These are phyloP conservation scores for Aurelia aurita complex sp. Pacific DNA, from an alignment of 30 jellyfish, hydroid and myxozoan species.

Conservation along the genomic window DNA sequence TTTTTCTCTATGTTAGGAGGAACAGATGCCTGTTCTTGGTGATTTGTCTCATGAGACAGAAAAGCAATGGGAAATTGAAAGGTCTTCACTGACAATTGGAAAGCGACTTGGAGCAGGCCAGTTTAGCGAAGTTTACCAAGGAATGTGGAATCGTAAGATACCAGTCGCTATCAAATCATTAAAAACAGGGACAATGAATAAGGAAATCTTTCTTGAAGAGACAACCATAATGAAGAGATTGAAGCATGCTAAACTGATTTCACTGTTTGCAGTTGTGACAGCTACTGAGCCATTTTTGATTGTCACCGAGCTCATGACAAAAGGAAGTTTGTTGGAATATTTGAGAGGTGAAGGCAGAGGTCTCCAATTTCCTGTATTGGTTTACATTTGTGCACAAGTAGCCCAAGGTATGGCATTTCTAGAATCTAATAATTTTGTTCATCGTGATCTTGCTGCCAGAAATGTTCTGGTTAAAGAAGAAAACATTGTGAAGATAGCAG, in stretches of 20 bases:
- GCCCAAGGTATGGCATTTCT: constrained; percentile 99
- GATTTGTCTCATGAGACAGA: constrained; percentile 93
- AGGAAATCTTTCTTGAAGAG: constrained; percentile 85
- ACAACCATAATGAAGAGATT: constrained; percentile 87
- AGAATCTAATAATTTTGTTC: constrained; percentile 84
- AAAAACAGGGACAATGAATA: constrained; percentile 90
- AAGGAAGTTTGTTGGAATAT: constrained; percentile 93
- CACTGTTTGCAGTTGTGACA: constrained; percentile 93
- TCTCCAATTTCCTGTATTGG: constrained; percentile 58
- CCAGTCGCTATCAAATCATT: constrained; percentile 94
- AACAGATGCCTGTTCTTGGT: constrained; percentile 59
- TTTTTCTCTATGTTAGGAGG: constrained; percentile 32
- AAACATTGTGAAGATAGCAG: constrained; percentile 89
- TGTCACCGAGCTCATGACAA: constrained; percentile 93
- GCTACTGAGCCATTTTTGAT: constrained; percentile 85
- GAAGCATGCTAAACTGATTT: constrained; percentile 81
- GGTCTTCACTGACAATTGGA: constrained; percentile 48
- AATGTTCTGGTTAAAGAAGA: constrained; percentile 91
- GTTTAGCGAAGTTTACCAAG: constrained; percentile 94
- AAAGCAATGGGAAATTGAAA: constrained; percentile 93
- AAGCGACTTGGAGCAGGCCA: constrained; percentile 91
- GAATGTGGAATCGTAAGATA: constrained; percentile 87
- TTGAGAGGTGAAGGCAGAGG: constrained; percentile 81
- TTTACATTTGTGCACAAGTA: constrained; percentile 84
- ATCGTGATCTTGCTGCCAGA: constrained; percentile 97